phyloP scores from a whole-genome alignment of 2,797 vertebrate genomes.

The Fistularia commersonii region DNA sequence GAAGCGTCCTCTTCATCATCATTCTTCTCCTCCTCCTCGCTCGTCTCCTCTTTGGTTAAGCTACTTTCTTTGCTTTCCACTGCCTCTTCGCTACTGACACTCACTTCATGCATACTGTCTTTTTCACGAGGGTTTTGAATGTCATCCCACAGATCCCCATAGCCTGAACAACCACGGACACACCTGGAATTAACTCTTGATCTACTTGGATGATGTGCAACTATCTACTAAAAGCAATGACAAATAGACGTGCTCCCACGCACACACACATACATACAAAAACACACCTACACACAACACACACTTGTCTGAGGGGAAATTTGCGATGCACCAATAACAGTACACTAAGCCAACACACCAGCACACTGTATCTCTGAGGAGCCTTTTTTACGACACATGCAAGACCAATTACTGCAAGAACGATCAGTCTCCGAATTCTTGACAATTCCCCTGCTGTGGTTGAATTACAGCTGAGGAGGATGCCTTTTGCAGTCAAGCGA shows the following conservation, averaged over 20 bases:
- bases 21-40: slow-evolving; percentile 72
- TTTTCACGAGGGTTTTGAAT: slow-evolving; percentile 55
- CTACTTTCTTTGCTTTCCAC: slow-evolving; percentile 32
- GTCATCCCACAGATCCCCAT: slow-evolving; percentile 78
- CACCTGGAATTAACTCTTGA: not conserved
- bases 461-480: not conserved
- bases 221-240: slow-evolving; percentile 12
- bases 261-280: no score
- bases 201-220: no score
- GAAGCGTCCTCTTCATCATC: slow-evolving; percentile 41
- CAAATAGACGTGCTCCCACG: not conserved
- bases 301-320: no score
- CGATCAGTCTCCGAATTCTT: no score
- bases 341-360: not conserved
- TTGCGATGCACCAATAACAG: slow-evolving; percentile 6
- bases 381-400: no score
- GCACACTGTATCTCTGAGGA: no score
- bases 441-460: no score
- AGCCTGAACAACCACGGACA: slow-evolving; percentile 71
- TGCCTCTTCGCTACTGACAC: slow-evolving; percentile 32
- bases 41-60: slow-evolving; percentile 69
- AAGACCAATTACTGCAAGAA: no score
- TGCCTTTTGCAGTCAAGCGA: not conserved
- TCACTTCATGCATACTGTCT: slow-evolving; percentile 18
- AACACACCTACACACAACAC: slow-evolving; percentile 10